Evolutionary conservation across 2,113 vertebrate species (phyloP), one percentile per base, ranked within the genome.

Genomic region (Ammodramus savannarum): DNA sequence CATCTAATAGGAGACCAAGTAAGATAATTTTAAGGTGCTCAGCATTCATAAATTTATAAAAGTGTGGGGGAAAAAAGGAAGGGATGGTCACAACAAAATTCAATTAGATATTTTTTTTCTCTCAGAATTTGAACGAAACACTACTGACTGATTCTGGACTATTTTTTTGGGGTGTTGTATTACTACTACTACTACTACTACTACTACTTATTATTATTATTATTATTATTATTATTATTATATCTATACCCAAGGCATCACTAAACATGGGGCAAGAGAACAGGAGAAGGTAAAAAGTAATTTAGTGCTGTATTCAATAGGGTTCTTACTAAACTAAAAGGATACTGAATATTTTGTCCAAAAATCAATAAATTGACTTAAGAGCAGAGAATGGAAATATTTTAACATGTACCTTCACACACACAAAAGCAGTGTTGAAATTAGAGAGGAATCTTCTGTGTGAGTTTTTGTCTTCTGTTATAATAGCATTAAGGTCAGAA

Each of bases 111-210:
- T 20, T 5, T 59, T 41, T 41, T 93, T 62, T 62, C 17, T 19
- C 22, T 85, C 46, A 51, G 26, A 71, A 58, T 62, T 41, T 26
- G 13, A 48, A 58, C 29, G 11, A 59, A 89, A 58, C 13, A 22
- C 2, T 54, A 16, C 9, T 48, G 13, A 1, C 36, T 67, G 29
- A 3, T 6, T 23, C 20, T 49, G 13, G 11, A 41, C 22, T 58
- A 13, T 44, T 38, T 38, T 34, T 10, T 1, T 1, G 17, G 26
- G 16, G 25, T 4, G 3, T 13, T 22, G 20, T 46, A 44, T 2
- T 29, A 48, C 7, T 48, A 39, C 39, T 15, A 41, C 6, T 15
- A 41, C 39, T 15, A 41, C 38, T 10, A 38, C 14, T 14, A 39
- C 13, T 13, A 13, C 39, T 39, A 44, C n/a, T 29, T 23, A 3